These are phyloP conservation scores for Masnerella sp. DNA, from an alignment of 2,888 invertebrate genomes.

Conservation along the genomic window DNA sequence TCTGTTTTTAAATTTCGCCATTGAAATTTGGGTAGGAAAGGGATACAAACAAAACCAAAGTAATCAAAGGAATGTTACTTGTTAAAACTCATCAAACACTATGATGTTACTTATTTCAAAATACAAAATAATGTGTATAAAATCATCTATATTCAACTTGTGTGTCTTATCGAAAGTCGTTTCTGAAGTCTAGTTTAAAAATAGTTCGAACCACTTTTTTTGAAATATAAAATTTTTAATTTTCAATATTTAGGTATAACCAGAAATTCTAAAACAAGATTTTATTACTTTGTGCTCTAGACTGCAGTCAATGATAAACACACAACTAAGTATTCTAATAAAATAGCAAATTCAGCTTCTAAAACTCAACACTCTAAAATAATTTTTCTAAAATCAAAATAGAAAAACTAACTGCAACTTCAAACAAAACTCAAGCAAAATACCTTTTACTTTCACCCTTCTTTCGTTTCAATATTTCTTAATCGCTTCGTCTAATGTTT, in stretches of 20 bases:
- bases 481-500: conserved; percentile 67
- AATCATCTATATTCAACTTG: conserved; percentile 5
- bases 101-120: not conserved
- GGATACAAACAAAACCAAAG: too few relatives aligned
- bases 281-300: too few relatives aligned
- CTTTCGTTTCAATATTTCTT: conserved; percentile 65
- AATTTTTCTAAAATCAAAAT: conserved; percentile 23
- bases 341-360: not conserved
- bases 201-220: not conserved
- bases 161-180: conserved; percentile 5
- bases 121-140: too few relatives aligned
- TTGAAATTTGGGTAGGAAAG: too few relatives aligned
- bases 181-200: conserved; percentile 6
- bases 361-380: not conserved
- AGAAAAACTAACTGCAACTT: conserved; percentile 51
- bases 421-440: conserved; percentile 67
- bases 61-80: too few relatives aligned
- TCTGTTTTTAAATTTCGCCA: too few relatives aligned
- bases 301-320: conserved; percentile 12
- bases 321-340: conserved; percentile 8
- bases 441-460: conserved; percentile 72
- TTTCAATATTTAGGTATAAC: too few relatives aligned
- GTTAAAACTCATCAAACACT: not conserved
- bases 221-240: not conserved
- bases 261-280: too few relatives aligned